phyloP scores from a whole-genome alignment of 1,140 invertebrate genomes.

The Orius laevigatus region DNA sequence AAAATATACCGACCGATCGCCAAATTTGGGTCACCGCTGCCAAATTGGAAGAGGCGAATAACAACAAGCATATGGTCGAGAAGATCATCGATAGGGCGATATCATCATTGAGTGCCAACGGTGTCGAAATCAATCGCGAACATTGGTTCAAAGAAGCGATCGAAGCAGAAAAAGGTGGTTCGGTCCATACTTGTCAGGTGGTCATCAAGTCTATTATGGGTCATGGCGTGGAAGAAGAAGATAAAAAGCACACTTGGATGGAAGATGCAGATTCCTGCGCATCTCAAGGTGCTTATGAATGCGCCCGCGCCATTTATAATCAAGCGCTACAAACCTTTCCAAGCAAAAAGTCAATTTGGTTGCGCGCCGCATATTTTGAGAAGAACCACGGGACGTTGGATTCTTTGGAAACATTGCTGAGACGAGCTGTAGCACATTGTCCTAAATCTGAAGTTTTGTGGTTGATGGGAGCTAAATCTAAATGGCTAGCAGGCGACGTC shows the following conservation, averaged over 20 bases:
- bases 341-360: slow-evolving; percentile 95
- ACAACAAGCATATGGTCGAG: slow-evolving; percentile 88
- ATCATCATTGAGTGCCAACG: slow-evolving; percentile 80
- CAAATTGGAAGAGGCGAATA: slow-evolving; percentile 94
- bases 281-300: slow-evolving; percentile 80
- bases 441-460: slow-evolving; percentile 92
- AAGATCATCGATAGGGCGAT: slow-evolving; percentile 93
- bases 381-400: slow-evolving; percentile 88
- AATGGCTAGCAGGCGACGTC: slow-evolving; percentile 85
- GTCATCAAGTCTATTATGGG: slow-evolving; percentile 82
- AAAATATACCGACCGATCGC: slow-evolving; percentile 96
- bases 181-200: slow-evolving; percentile 82
- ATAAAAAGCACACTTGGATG: slow-evolving; percentile 97
- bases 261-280: slow-evolving; percentile 94
- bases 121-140: slow-evolving; percentile 96
- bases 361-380: slow-evolving; percentile 91
- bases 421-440: slow-evolving; percentile 89
- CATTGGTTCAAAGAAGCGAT: slow-evolving; percentile 97
- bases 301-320: slow-evolving; percentile 88
- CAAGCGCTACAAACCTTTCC: slow-evolving; percentile 83
- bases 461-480: slow-evolving; percentile 98
- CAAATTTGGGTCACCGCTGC: slow-evolving; percentile 98
- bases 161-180: slow-evolving; percentile 90
- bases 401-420: slow-evolving; percentile 67
- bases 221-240: slow-evolving; percentile 90